A percentile compares a stretch with the other conserved stretches of the same genome.
Evolutionary conservation across 2,888 invertebrate genomes (phyloP).

Genomic region (Ligdia adustata): DNA sequence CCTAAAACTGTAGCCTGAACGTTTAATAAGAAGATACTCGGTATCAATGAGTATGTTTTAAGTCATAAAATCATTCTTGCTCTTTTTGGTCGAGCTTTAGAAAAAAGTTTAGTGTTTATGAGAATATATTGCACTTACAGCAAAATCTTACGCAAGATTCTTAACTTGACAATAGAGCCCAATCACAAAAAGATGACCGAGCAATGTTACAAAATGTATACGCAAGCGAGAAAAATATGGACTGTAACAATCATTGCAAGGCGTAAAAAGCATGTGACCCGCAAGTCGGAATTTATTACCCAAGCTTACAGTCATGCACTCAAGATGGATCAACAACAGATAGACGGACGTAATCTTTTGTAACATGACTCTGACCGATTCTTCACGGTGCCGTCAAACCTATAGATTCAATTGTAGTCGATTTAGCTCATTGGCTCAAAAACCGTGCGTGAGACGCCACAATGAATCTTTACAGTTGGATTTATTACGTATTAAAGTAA

Average conservation of each 20-base stretch:
- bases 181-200: slow-evolving; percentile 10
- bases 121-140: not conserved
- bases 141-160: slow-evolving; percentile 1
- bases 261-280: slow-evolving; percentile 31
- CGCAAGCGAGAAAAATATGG: slow-evolving; percentile 11
- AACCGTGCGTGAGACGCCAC: slow-evolving; percentile 67
- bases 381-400: slow-evolving; percentile 67
- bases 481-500: slow-evolving; percentile 79
- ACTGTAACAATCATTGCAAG: slow-evolving; percentile 10
- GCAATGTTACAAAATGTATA: slow-evolving; percentile 12
- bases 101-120: no score
- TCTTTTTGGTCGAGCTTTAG: no score
- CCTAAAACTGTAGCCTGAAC: no score
- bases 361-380: slow-evolving; percentile 73
- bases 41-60: no score
- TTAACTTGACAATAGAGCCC: slow-evolving; percentile 3
- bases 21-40: no score
- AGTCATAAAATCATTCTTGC: no score
- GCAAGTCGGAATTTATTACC: slow-evolving; percentile 34
- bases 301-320: slow-evolving; percentile 40
- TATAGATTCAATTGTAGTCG: slow-evolving; percentile 73
- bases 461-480: slow-evolving; percentile 75
- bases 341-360: slow-evolving; percentile 52
- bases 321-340: slow-evolving; percentile 42
- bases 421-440: slow-evolving; percentile 73